phyloP scores from a whole-genome alignment of 92 coral and sea anemone species.

The Zoanthus solanderi region DNA sequence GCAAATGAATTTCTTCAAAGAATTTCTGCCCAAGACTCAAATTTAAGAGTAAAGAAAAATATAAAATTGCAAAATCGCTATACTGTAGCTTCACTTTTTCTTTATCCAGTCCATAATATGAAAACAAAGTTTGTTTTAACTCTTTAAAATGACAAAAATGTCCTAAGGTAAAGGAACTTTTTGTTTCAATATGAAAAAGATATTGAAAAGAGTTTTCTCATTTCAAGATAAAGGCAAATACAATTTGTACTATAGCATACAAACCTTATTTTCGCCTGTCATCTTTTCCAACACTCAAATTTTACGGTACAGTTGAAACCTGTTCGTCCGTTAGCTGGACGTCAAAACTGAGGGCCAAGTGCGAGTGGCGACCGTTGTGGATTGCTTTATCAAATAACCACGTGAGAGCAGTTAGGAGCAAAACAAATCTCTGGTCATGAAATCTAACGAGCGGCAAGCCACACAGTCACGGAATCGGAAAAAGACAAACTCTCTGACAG shows the following conservation, averaged over 20 bases:
- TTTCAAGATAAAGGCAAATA: background rate
- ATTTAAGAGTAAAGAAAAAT: too few relatives aligned
- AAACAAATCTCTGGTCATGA: constrained; percentile 15
- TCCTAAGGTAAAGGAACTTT: background rate
- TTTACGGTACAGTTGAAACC: background rate
- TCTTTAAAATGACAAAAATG: background rate
- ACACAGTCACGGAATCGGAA: constrained; percentile 36
- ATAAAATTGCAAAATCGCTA: too few relatives aligned
- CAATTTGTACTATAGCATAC: too few relatives aligned
- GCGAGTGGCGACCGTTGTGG: background rate
- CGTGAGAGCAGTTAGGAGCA: background rate
- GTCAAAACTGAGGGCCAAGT: background rate
- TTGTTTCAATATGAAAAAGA: background rate
- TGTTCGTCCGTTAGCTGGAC: background rate
- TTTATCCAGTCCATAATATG: background rate
- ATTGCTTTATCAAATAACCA: background rate
- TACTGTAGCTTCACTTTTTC: too few relatives aligned
- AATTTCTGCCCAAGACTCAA: background rate
- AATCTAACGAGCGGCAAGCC: constrained; percentile 6
- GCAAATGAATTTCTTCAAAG: background rate
- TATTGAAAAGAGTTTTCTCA: background rate
- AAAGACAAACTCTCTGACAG: background rate
- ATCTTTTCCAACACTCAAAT: background rate
- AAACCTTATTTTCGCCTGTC: constrained; percentile 26
- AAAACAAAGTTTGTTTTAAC: background rate